A percentile compares a stretch with the other conserved stretches of the same genome.
Conservation (phyloP, 2,113 vertebrate genomes). For the Ammodytes marinus region DNA sequence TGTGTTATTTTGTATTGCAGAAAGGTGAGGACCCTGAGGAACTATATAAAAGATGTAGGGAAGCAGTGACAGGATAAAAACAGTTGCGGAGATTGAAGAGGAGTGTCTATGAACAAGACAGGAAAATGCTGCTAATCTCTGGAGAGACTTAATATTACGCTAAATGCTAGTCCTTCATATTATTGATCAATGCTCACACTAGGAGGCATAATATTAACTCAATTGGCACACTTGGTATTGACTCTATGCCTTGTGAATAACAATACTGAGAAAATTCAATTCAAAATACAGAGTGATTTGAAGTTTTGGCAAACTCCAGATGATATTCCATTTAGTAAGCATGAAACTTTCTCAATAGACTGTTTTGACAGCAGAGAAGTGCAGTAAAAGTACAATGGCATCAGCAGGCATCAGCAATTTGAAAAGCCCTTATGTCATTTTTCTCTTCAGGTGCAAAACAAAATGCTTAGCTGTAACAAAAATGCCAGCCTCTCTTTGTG, state of each 20-base stretch:
- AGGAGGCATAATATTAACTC: slow-evolving; percentile 44
- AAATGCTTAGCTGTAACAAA: slow-evolving; percentile 14
- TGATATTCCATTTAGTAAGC: slow-evolving; percentile 20
- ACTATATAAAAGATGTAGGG: slow-evolving; percentile 1
- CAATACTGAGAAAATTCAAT: neutral
- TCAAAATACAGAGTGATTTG: slow-evolving; percentile 3
- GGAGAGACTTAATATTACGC: slow-evolving; percentile 21
- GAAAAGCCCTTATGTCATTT: slow-evolving; percentile 28
- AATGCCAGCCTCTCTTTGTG: neutral
- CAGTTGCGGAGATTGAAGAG: slow-evolving; percentile 48
- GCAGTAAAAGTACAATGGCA: slow-evolving; percentile 23
- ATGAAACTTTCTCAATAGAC: slow-evolving; percentile 16
- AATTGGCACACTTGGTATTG: slow-evolving; percentile 27
- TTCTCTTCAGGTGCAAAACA: slow-evolving; percentile 9
- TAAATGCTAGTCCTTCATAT: slow-evolving; percentile 27
- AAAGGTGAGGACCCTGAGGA: neutral
- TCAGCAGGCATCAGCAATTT: slow-evolving; percentile 25
- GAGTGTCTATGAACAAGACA: slow-evolving; percentile 47
- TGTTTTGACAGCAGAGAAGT: slow-evolving; percentile 34
- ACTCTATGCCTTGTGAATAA: neutral
- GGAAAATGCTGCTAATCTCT: slow-evolving; percentile 47
- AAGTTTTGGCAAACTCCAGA: slow-evolving; percentile 22
- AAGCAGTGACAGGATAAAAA: slow-evolving; percentile 43
- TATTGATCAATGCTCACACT: slow-evolving; percentile 61
- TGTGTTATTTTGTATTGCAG: neutral